Conservation (phyloP, 1,140 invertebrate genomes). For the Heliothis virescens region DNA sequence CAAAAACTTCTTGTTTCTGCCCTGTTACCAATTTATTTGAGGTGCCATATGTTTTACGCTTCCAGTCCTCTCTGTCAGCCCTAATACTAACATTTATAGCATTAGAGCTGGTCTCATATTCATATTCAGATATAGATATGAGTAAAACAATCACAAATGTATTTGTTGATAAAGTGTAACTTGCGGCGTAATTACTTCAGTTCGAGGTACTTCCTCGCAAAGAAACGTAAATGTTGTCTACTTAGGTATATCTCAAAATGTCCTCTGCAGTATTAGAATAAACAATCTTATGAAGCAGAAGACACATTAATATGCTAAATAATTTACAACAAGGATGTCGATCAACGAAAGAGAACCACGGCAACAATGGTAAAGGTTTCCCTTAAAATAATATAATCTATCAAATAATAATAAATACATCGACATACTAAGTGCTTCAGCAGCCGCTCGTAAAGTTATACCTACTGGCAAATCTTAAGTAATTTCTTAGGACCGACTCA, state of each 20-base stretch:
- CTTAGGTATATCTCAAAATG: too few species aligned
- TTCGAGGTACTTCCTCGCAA: background rate
- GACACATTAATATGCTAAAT: background rate
- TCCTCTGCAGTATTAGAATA: too few species aligned
- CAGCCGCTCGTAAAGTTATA: slow-evolving; percentile 45
- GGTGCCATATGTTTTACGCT: too few species aligned
- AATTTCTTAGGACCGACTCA: slow-evolving; percentile 49
- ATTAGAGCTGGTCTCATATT: too few species aligned
- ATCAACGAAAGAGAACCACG: background rate
- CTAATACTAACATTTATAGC: too few species aligned
- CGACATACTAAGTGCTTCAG: background rate
- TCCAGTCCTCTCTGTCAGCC: too few species aligned
- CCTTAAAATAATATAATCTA: background rate
- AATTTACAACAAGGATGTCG: background rate
- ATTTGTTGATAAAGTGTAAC: too few species aligned
- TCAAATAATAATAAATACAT: background rate
- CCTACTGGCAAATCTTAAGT: slow-evolving; percentile 47
- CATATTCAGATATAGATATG: too few species aligned
- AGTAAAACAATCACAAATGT: background rate
- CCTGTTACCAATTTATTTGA: too few species aligned
- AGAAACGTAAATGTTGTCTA: background rate
- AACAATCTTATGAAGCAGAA: too few species aligned
- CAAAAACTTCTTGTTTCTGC: too few species aligned
- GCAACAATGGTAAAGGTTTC: background rate
- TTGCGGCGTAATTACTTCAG: too few species aligned